These are phyloP conservation scores for Acipenser ruthenus DNA, from an alignment of 2,797 vertebrate genomes.

Conservation along the genomic window DNA sequence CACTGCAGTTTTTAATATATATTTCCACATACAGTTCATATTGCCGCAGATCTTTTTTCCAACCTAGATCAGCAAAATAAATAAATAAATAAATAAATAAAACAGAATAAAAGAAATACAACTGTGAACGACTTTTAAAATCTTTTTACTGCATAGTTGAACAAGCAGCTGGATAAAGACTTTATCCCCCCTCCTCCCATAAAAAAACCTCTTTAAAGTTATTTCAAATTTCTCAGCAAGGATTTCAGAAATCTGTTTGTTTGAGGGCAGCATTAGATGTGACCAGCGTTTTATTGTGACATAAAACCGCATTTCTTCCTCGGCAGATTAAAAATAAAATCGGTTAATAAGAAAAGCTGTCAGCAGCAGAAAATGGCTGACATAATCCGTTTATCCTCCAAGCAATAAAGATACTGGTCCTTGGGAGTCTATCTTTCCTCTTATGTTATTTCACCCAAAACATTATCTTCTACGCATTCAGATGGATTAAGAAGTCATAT, in stretches of 20 bases:
- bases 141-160: constrained; percentile 83
- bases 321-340: constrained; percentile 99
- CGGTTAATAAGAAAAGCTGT: constrained; percentile 99
- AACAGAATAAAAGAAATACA: constrained; percentile 59
- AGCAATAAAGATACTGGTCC: constrained; percentile 99
- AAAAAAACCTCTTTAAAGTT: constrained; percentile 93
- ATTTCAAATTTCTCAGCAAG: constrained; percentile 99
- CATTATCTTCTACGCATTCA: constrained; percentile 99
- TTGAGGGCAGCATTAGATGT: constrained; percentile 99
- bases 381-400: constrained; percentile 99
- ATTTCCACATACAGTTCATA: not conserved
- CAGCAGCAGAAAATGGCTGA: constrained; percentile 99
- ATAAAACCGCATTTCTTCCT: constrained; percentile 99
- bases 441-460: constrained; percentile 99
- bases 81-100: constrained; percentile 52
- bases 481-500: constrained; percentile 99
- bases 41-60: constrained; percentile 35
- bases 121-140: constrained; percentile 77
- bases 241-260: constrained; percentile 99
- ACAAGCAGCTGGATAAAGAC: constrained; percentile 94
- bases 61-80: constrained; percentile 67
- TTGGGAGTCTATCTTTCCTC: constrained; percentile 99
- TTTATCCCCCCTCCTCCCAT: constrained; percentile 59
- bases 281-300: constrained; percentile 99
- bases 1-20: constrained; percentile 28